Evolutionary conservation across 1,140 invertebrate genomes (phyloP).

Genomic region (Trichogramma pretiosum): DNA sequence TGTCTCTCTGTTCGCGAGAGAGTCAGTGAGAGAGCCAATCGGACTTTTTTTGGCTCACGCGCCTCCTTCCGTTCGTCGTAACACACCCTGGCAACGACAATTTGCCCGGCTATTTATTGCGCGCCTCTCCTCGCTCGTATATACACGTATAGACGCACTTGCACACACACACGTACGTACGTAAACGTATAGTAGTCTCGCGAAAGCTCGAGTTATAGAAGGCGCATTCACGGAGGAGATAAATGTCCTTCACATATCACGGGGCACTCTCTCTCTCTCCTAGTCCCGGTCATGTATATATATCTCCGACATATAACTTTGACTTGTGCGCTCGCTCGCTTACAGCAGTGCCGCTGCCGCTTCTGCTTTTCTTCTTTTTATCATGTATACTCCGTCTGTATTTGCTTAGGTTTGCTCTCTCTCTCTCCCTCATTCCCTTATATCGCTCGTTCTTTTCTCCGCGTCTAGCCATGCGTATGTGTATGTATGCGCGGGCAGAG

Average conservation of each 20-base stretch:
- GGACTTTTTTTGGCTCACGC: slow-evolving; percentile 9
- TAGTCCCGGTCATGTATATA: too few species aligned
- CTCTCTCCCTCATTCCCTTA: background rate
- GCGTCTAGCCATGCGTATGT: background rate
- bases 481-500: too few species aligned
- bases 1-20: background rate
- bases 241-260: slow-evolving; percentile 40
- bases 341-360: too few species aligned
- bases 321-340: background rate
- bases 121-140: too few species aligned
- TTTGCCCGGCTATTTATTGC: slow-evolving; percentile 28
- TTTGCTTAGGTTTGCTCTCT: background rate
- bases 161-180: too few species aligned
- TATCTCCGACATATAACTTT: too few species aligned
- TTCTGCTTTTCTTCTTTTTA: too few species aligned
- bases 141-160: too few species aligned
- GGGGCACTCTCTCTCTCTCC: slow-evolving; percentile 2
- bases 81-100: slow-evolving; percentile 14
- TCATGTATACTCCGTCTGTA: too few species aligned
- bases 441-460: background rate
- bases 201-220: too few species aligned
- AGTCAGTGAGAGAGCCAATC: background rate
- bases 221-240: slow-evolving; percentile 29
- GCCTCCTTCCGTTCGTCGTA: slow-evolving; percentile 4
- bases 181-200: too few species aligned